Percentiles rank a stretch among this genome's conserved stretches.
Conservation (phyloP, 2,888 invertebrate species). For the Mythimna albipuncta region DNA sequence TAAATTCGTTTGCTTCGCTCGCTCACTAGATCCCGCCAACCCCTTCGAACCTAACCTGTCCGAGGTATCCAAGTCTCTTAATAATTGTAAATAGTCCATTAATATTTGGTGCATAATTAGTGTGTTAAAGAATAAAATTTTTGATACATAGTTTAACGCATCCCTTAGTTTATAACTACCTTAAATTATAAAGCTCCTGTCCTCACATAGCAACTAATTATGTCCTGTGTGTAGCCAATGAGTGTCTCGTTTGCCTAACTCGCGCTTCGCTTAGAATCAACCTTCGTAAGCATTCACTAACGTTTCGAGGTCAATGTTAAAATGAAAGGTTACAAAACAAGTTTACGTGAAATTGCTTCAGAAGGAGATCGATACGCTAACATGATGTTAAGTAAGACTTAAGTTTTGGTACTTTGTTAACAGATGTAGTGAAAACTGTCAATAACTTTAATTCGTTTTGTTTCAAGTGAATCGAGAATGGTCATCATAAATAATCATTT, state of each 20-base stretch:
- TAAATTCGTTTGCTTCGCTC: too few relatives aligned
- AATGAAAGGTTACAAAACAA: constrained; percentile 61
- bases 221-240: neutral
- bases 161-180: neutral
- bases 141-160: too few relatives aligned
- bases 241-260: neutral
- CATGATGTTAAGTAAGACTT: constrained; percentile 21
- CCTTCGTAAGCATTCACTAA: constrained; percentile 36
- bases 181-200: too few relatives aligned
- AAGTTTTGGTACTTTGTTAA: constrained; percentile 16
- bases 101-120: too few relatives aligned
- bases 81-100: too few relatives aligned
- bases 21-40: too few relatives aligned
- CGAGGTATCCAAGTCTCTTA: too few relatives aligned
- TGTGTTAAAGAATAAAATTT: too few relatives aligned
- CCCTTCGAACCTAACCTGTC: too few relatives aligned
- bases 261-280: constrained; percentile 4
- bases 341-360: constrained; percentile 46
- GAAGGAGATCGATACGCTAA: constrained; percentile 54
- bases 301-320: constrained; percentile 63
- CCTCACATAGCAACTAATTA: neutral
- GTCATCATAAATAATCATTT: too few relatives aligned
- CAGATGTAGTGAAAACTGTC: neutral
- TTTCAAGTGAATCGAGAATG: too few relatives aligned
- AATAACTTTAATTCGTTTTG: neutral